A percentile compares a stretch with the other conserved stretches of the same genome.
These are phyloP conservation scores for Vulpes ferrilata DNA, from an alignment of 2,113 vertebrate species.

Conservation along the genomic window DNA sequence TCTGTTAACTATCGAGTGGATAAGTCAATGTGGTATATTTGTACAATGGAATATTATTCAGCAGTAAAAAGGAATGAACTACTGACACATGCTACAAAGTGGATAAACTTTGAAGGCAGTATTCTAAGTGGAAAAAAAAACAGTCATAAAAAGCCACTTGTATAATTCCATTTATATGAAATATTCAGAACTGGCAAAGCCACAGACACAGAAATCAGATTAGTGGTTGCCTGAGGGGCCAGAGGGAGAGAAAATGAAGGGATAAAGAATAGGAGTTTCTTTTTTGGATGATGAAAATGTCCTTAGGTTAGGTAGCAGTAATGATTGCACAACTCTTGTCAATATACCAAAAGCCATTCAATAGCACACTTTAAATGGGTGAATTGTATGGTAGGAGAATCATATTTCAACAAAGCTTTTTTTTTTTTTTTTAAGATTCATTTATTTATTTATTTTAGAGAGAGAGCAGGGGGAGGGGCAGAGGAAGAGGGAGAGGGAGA, in stretches of 20 bases:
- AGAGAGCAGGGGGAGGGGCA: neutral
- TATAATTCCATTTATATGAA: neutral
- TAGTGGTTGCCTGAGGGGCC: neutral
- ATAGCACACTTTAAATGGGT: neutral
- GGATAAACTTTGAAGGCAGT: neutral
- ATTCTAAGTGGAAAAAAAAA: neutral
- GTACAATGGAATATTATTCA: neutral
- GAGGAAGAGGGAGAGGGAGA: neutral
- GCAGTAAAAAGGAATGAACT: neutral
- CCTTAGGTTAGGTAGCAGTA: neutral
- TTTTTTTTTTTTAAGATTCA: neutral
- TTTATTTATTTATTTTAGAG: neutral
- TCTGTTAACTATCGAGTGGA: neutral
- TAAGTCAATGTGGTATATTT: neutral
- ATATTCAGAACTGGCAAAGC: neutral
- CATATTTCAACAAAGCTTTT: neutral
- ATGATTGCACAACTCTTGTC: conserved; percentile 10
- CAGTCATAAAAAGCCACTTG: neutral
- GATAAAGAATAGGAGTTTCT: neutral
- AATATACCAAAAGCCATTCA: neutral
- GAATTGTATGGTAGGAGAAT: neutral
- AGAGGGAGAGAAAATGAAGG: neutral
- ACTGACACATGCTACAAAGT: neutral
- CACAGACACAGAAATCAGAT: neutral
- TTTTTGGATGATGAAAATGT: conserved; percentile 18